Evolutionary conservation across 2,797 vertebrate species (phyloP).

Genomic region (Hippocampus kuda): DNA sequence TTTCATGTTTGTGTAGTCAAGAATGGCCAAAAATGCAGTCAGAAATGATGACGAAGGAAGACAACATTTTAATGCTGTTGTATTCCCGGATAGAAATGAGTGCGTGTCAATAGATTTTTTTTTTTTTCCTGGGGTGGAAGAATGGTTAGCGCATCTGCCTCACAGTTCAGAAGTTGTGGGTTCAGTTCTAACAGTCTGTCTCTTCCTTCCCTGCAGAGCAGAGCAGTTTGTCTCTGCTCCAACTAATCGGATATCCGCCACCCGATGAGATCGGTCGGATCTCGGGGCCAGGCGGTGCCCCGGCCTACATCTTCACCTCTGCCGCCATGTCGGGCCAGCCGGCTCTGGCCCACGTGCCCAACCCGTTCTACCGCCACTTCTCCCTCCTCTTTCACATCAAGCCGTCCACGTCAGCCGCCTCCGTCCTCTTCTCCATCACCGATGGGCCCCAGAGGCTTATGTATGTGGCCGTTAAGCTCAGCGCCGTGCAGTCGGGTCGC

Average conservation of each 20-base stretch:
- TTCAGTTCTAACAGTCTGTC: neutral
- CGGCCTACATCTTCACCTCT: constrained; percentile 63
- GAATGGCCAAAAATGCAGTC: neutral
- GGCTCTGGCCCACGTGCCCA: constrained; percentile 70
- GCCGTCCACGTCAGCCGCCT: constrained; percentile 57
- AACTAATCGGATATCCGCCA: constrained; percentile 75
- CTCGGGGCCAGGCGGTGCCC: constrained; percentile 55
- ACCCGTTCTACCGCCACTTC: constrained; percentile 80
- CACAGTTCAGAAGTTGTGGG: too few relatives aligned
- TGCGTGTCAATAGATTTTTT: too few relatives aligned
- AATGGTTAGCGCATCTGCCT: too few relatives aligned
- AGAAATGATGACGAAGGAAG: neutral
- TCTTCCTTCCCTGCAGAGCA: constrained; percentile 37
- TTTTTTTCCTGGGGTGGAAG: too few relatives aligned
- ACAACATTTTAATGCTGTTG: neutral
- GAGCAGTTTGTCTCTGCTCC: constrained; percentile 70
- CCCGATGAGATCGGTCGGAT: constrained; percentile 55
- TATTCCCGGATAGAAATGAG: neutral
- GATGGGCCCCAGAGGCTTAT: constrained; percentile 71
- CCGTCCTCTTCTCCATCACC: constrained; percentile 78
- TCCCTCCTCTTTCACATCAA: constrained; percentile 78
- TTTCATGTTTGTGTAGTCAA: neutral
- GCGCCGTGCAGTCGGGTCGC: constrained; percentile 44
- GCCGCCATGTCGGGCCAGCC: constrained; percentile 61
- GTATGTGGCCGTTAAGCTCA: constrained; percentile 79